Evolutionary conservation across 2,797 vertebrate genomes (phyloP).

Genomic region (Myotis findleyi): DNA sequence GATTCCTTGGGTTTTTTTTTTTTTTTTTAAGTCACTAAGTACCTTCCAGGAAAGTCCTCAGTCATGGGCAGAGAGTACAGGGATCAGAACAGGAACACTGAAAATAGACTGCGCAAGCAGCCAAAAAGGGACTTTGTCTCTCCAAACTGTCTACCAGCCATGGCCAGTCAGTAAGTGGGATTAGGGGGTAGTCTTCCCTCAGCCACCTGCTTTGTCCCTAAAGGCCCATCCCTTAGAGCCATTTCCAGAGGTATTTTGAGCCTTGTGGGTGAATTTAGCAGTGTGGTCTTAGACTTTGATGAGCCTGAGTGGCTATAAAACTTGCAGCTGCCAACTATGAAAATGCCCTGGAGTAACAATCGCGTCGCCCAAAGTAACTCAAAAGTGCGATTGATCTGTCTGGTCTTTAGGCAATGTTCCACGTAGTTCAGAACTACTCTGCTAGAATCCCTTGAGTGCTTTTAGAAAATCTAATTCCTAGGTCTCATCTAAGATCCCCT

Average conservation of each 20-base stretch:
- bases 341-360: constrained; percentile 1
- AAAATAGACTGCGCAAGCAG: neutral
- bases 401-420: neutral
- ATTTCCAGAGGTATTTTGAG: constrained; percentile 21
- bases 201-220: neutral
- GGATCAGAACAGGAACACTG: neutral
- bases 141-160: neutral
- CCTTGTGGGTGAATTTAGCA: neutral
- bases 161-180: neutral
- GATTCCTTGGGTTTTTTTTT: neutral
- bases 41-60: neutral
- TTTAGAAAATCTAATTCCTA: neutral
- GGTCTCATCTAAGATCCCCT: neutral
- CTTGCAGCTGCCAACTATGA: neutral
- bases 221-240: neutral
- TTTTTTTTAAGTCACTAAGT: neutral
- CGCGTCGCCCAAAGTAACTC: neutral
- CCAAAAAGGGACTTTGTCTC: neutral
- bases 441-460: neutral
- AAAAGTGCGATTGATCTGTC: neutral
- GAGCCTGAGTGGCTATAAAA: neutral
- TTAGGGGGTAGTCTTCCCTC: too few species aligned
- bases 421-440: neutral
- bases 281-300: neutral
- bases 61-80: neutral